phyloP scores from a whole-genome alignment of 2,888 invertebrate species.

The Papilio elwesi region DNA sequence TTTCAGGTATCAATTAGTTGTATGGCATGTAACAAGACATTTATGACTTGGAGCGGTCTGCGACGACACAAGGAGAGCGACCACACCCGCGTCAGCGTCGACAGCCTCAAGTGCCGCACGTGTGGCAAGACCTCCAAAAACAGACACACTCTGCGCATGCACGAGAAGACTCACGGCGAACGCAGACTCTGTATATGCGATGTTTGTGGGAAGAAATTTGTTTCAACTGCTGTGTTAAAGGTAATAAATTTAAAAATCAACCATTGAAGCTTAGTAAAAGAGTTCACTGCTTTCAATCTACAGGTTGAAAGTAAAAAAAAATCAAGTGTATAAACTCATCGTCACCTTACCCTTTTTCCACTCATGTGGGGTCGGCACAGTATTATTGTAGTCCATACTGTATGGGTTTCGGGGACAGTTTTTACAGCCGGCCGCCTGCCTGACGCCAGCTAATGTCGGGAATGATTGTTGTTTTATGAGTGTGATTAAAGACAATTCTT shows the following conservation, averaged over 20 bases:
- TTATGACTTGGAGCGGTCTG: conserved; percentile 69
- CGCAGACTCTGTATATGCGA: conserved; percentile 66
- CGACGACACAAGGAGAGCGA: conserved; percentile 65
- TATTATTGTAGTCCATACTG: no score
- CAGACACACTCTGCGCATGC: conserved; percentile 63
- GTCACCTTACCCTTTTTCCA: no score
- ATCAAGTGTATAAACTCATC: no score
- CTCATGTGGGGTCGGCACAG: no score
- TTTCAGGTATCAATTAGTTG: conserved; percentile 63
- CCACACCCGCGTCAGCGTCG: conserved; percentile 61
- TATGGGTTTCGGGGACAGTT: no score
- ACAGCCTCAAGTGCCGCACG: conserved; percentile 61
- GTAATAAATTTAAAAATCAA: conserved; percentile 48
- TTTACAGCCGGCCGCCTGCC: no score
- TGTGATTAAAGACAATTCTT: no score
- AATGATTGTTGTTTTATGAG: no score
- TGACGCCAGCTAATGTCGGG: no score
- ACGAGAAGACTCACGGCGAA: conserved; percentile 63
- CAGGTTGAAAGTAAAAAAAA: no score
- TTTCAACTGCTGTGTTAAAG: conserved; percentile 61
- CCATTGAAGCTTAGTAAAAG: no score
- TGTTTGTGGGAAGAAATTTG: conserved; percentile 67
- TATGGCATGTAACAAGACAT: conserved; percentile 67
- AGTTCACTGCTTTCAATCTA: no score
- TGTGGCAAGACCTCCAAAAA: conserved; percentile 74